Base-by-base conservation (phyloP, 1,140 invertebrate species). In the Aphidius gifuensis region DNA sequence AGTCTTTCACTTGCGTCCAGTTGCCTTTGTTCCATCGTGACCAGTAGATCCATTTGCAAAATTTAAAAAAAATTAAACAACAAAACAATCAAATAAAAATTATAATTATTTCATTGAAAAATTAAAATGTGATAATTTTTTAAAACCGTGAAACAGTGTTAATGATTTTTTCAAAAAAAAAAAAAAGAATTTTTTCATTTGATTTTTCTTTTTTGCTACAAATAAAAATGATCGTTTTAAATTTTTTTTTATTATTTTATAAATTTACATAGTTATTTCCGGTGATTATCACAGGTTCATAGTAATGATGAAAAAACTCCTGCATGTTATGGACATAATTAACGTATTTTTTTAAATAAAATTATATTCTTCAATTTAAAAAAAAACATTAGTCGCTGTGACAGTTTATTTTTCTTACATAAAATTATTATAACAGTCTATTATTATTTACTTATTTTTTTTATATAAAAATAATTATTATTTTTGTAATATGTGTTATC, bases 281-380 rank as follows among this genome's bases (percentile, higher is more conserved):
- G 56, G 61, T 56, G 48, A 63, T 63, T 63, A 63, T 63, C 48
- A 63, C 48, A 56, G 49, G 49, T 39, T 38, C 49, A n/a, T 63
- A 54, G 54, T 56, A 56, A 47, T 49, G 5, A 63, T 58, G 61
- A 63, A 63, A 63, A 63, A 63, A 39, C 56, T 56, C 42, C 56
- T 58, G 48, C 48, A 56, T 50, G 48, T 58, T 54, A 63, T 56
- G 44, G 56, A 63, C 2, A 32, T 32, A 32, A 32, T 32, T 32
- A 32, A 32, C 2, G 4, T 32, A 32, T 32, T 32, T 32, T 32
- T 32, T 32, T 32, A 16, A 16, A 16, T 16, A 16, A 16, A 16
- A 16, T 16, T 16, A 16, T 16, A 16, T 16, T 16, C 16, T 32
- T 32, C 23, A 32, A 32, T 16, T 16, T 16, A 16, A 16, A 16